These are phyloP conservation scores for Brachymystax lenok DNA, from an alignment of 2,797 vertebrate species.

Conservation along the genomic window DNA sequence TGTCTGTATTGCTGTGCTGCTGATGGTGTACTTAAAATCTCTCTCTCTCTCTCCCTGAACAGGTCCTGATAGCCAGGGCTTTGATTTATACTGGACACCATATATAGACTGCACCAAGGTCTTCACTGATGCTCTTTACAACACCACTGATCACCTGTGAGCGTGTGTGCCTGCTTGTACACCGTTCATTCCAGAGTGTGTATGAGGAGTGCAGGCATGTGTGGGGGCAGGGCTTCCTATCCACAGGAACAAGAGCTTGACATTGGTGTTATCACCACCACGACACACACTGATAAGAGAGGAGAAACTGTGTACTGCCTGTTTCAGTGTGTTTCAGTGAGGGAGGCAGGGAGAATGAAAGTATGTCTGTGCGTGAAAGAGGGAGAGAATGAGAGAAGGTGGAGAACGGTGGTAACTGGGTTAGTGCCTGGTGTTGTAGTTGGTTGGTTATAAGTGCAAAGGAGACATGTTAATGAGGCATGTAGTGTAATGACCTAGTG, in stretches of 20 bases:
- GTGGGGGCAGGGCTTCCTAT: constrained; percentile 4
- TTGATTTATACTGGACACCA: neutral
- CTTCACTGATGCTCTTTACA: neutral
- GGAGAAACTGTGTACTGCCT: constrained; percentile 26
- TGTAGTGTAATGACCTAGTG: too few species aligned
- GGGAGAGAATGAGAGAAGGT: constrained; percentile 36
- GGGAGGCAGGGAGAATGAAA: neutral
- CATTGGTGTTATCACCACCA: constrained; percentile 49
- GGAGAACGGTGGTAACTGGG: constrained; percentile 27
- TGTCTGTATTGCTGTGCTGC: neutral
- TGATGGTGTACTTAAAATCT: neutral
- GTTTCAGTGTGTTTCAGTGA: constrained; percentile 8
- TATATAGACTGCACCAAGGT: constrained; percentile 12
- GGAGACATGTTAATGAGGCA: constrained; percentile 27
- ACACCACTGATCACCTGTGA: neutral
- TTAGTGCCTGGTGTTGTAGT: constrained; percentile 40
- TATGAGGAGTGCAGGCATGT: constrained; percentile 3
- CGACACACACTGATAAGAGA: constrained; percentile 56
- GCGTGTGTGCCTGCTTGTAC: neutral
- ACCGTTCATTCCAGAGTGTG: constrained; percentile 19
- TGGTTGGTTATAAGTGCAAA: constrained; percentile 27
- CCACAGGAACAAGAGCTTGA: constrained; percentile 22
- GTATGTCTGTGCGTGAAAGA: neutral
- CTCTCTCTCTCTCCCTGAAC: neutral
- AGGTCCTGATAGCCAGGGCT: neutral